Conservation (phyloP, 1,140 invertebrate genomes). For the Oncopeltus fasciatus region DNA sequence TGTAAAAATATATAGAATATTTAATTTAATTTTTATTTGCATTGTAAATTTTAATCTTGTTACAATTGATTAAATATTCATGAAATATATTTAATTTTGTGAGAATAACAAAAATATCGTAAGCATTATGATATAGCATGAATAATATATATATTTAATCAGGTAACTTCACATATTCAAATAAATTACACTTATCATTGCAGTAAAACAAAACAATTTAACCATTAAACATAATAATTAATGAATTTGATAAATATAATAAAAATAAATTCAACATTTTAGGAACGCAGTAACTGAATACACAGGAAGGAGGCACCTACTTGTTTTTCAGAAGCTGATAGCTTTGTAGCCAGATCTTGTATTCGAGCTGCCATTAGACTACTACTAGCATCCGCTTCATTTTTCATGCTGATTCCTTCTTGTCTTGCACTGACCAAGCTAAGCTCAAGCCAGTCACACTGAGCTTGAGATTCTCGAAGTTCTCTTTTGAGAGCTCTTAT, state of each 20-base stretch:
- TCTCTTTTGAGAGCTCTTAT: constrained; percentile 68
- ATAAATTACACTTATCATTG: too few relatives aligned
- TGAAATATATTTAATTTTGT: too few relatives aligned
- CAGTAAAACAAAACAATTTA: background rate
- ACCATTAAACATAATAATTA: background rate
- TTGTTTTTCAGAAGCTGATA: constrained; percentile 67
- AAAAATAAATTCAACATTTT: too few relatives aligned
- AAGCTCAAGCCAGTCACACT: constrained; percentile 64
- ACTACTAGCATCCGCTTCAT: constrained; percentile 56
- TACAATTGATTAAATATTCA: too few relatives aligned
- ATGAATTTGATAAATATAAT: background rate
- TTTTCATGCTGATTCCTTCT: constrained; percentile 49
- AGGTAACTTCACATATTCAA: too few relatives aligned
- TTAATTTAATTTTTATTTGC: too few relatives aligned
- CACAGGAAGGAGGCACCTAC: too few relatives aligned
- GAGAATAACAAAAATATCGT: too few relatives aligned
- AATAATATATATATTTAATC: too few relatives aligned
- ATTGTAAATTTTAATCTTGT: too few relatives aligned
- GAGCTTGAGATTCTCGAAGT: constrained; percentile 59
- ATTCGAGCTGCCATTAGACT: constrained; percentile 68
- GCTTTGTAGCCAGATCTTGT: constrained; percentile 67
- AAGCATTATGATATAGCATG: too few relatives aligned
- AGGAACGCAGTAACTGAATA: background rate
- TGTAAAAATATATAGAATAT: too few relatives aligned
- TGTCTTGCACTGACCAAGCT: constrained; percentile 55